Conservation (phyloP, 2,797 vertebrate genomes). For the Lepidocolaptes lacrymiger region DNA sequence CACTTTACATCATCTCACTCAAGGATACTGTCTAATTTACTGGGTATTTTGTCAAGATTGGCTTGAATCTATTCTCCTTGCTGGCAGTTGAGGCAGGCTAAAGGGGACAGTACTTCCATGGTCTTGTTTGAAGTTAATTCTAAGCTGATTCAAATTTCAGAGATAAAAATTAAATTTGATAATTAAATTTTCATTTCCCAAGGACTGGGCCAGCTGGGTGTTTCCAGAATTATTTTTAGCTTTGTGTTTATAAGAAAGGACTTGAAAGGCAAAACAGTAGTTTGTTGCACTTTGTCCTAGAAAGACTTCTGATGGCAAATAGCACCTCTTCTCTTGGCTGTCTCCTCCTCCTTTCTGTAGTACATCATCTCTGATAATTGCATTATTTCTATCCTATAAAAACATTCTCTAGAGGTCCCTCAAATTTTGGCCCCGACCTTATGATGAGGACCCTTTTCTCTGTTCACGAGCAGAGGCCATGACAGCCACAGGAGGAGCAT, state of each 20-base stretch:
- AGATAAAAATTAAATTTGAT: slow-evolving; percentile 34
- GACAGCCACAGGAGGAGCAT: background rate
- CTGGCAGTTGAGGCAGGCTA: background rate
- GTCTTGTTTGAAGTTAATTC: slow-evolving; percentile 12
- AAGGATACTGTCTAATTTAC: background rate
- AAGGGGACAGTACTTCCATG: background rate
- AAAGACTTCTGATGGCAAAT: background rate
- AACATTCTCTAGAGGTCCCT: background rate
- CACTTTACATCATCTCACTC: background rate
- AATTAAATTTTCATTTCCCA: slow-evolving; percentile 52
- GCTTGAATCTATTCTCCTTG: background rate
- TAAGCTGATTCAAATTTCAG: background rate
- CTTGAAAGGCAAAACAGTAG: slow-evolving; percentile 19
- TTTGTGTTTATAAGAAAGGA: slow-evolving; percentile 29
- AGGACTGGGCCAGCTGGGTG: background rate
- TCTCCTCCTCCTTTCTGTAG: background rate
- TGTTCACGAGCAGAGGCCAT: background rate
- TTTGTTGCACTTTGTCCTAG: slow-evolving; percentile 23
- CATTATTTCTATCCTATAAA: background rate
- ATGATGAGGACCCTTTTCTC: background rate
- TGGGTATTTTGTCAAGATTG: background rate
- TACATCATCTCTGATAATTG: background rate
- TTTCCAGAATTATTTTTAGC: slow-evolving; percentile 44
- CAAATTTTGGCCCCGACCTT: background rate
- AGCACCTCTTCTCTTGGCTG: background rate